These are phyloP conservation scores for Furnarius figulus DNA, from an alignment of 2,113 vertebrate genomes.

Conservation along the genomic window DNA sequence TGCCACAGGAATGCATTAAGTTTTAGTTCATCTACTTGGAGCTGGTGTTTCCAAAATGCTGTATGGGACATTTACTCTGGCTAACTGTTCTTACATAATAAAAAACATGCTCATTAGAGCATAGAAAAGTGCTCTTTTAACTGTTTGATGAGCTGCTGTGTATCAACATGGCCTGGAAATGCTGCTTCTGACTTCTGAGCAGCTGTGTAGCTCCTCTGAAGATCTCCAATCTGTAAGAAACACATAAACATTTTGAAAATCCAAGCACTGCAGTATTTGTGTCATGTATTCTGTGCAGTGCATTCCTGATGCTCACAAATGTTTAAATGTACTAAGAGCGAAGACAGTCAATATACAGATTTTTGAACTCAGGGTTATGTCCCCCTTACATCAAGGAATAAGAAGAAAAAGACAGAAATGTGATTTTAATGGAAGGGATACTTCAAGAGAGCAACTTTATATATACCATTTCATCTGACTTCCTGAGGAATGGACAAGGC, in stretches of 20 bases:
- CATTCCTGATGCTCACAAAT: neutral
- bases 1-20: neutral
- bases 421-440: neutral
- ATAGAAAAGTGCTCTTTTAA: slow-evolving; percentile 89
- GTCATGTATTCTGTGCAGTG: neutral
- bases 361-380: neutral
- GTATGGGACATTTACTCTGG: neutral
- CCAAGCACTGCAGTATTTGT: neutral
- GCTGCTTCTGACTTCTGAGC: slow-evolving; percentile 88
- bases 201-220: slow-evolving; percentile 92
- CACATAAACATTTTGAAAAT: neutral
- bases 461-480: neutral
- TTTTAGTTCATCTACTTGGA: neutral
- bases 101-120: slow-evolving; percentile 73
- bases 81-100: neutral
- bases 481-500: neutral
- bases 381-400: neutral
- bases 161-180: slow-evolving; percentile 94
- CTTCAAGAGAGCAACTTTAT: neutral
- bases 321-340: neutral
- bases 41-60: neutral
- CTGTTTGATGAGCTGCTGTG: slow-evolving; percentile 89
- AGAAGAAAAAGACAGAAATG: neutral
- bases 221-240: slow-evolving; percentile 87
- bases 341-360: neutral